Evolutionary conservation across 2,113 vertebrate species (phyloP).

Genomic region (Cyrtonyx montezumae): DNA sequence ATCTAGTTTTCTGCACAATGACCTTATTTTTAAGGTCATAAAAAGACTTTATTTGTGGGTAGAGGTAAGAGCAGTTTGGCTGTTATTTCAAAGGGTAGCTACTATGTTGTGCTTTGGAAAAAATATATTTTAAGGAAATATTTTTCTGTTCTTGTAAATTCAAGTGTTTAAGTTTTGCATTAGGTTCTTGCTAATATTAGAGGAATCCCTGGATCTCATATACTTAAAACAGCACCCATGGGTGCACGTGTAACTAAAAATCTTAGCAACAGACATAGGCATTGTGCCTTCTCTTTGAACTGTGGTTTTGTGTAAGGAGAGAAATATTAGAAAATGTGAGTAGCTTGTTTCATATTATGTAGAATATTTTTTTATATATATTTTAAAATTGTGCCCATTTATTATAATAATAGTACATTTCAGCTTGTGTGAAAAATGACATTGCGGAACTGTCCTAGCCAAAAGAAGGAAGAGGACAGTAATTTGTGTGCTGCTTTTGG

Average conservation of each 20-base stretch:
- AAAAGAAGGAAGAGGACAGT: neutral
- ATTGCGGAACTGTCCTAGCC: neutral
- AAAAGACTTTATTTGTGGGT: neutral
- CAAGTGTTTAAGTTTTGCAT: neutral
- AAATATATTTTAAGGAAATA: neutral
- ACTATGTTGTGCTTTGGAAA: neutral
- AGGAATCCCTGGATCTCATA: neutral
- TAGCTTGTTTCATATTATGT: neutral
- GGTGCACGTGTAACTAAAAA: neutral
- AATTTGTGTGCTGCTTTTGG: neutral
- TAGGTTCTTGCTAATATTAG: neutral
- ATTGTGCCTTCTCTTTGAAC: neutral
- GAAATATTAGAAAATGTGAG: neutral
- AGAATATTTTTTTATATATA: neutral
- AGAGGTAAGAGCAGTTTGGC: rapidly evolving
- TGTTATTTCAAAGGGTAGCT: neutral
- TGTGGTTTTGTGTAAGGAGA: neutral
- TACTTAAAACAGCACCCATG: neutral
- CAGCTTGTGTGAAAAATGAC: neutral
- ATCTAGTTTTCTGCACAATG: neutral
- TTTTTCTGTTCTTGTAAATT: neutral
- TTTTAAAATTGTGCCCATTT: neutral
- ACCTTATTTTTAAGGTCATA: neutral
- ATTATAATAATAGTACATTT: neutral
- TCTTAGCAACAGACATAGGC: neutral